Evolutionary conservation across 2,797 vertebrate genomes (phyloP).

Genomic region (Spondyliosoma cantharus): DNA sequence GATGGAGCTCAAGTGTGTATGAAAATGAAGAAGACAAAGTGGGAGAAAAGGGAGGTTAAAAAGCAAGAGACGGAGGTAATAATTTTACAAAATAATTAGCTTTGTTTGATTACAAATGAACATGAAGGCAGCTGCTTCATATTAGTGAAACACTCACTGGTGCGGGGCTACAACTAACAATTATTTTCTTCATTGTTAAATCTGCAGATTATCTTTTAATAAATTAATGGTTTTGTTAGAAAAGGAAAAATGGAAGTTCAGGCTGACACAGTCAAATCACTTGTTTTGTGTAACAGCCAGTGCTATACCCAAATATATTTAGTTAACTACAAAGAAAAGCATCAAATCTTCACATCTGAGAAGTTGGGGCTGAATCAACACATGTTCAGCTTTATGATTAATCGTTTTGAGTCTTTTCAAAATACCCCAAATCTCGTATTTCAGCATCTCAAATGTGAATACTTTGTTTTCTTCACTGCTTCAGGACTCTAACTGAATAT

Average conservation of each 20-base stretch:
- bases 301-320: not conserved
- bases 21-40: conserved; percentile 32
- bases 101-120: not conserved
- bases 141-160: not conserved
- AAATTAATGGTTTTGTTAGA: not conserved
- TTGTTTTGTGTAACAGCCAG: not conserved
- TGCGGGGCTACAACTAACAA: not conserved
- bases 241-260: not conserved
- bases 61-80: not conserved
- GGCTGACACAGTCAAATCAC: not conserved
- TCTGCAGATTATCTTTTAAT: not conserved
- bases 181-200: not conserved
- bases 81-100: not conserved
- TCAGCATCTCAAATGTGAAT: no score
- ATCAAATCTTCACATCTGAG: not conserved
- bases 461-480: no score
- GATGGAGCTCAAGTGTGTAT: conserved; percentile 34
- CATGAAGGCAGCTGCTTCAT: not conserved
- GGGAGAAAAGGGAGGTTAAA: not conserved
- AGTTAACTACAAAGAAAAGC: not conserved
- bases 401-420: no score
- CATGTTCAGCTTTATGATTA: no score
- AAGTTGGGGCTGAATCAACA: not conserved
- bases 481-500: no score
- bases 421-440: no score